Percentiles rank a stretch among this genome's conserved stretches.
Evolutionary conservation across 2,113 vertebrate genomes (phyloP).

Genomic region (Sorex araneus): DNA sequence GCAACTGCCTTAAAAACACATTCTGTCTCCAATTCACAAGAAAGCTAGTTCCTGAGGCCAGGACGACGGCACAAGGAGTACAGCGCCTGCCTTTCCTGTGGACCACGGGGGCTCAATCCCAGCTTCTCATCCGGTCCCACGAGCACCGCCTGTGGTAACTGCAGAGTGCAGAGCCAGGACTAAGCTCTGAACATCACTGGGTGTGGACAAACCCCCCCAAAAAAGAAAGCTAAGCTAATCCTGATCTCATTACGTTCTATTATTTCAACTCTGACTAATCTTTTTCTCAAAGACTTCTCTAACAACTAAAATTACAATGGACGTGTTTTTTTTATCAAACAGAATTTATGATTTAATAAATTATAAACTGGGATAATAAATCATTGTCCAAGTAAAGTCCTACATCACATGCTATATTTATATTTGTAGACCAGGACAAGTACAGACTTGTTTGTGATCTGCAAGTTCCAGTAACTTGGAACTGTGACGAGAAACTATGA

Average conservation of each 20-base stretch:
- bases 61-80: too few species aligned
- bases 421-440: slow-evolving; percentile 85
- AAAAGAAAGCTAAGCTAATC: too few species aligned
- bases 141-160: too few species aligned
- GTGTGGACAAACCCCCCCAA: too few species aligned
- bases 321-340: slow-evolving; percentile 76
- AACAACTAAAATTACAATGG: slow-evolving; percentile 70
- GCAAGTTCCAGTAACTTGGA: slow-evolving; percentile 79
- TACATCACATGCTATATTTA: slow-evolving; percentile 86
- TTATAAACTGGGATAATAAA: slow-evolving; percentile 81
- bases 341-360: slow-evolving; percentile 83
- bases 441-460: slow-evolving; percentile 86
- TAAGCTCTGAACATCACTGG: too few species aligned
- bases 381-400: slow-evolving; percentile 80
- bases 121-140: too few species aligned
- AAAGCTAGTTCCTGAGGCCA: background rate
- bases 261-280: slow-evolving; percentile 59
- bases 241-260: background rate
- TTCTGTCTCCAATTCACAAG: slow-evolving; percentile 22
- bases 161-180: too few species aligned
- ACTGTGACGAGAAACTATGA: slow-evolving; percentile 74
- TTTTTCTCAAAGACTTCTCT: slow-evolving; percentile 71
- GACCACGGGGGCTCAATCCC: too few species aligned
- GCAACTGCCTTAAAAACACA: slow-evolving; percentile 56
- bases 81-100: too few species aligned